Evolutionary conservation across 2,888 invertebrate species (phyloP).

Genomic region (Lagria hirta): DNA sequence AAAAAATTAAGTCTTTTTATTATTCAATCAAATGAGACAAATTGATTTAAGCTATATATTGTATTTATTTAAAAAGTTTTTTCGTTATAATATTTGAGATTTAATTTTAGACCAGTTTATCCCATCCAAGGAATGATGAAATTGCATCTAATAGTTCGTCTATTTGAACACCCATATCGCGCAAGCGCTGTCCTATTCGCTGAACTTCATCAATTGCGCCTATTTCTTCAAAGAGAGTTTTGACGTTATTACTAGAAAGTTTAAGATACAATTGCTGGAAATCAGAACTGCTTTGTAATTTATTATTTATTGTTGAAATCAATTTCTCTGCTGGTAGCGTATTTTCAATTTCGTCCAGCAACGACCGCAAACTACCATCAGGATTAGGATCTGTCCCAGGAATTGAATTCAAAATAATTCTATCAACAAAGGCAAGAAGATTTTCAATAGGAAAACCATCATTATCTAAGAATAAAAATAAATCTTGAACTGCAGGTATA

Average conservation of each 20-base stretch:
- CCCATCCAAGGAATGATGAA: slow-evolving; percentile 34
- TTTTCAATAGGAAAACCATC: slow-evolving; percentile 34
- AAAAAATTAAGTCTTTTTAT: no score
- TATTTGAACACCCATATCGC: slow-evolving; percentile 33
- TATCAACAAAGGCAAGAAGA: slow-evolving; percentile 9
- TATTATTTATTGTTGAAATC: slow-evolving; percentile 27
- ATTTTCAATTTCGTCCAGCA: slow-evolving; percentile 35
- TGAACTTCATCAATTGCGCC: slow-evolving; percentile 31
- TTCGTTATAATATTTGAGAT: no score
- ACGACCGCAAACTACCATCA: slow-evolving; percentile 10
- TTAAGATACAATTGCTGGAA: slow-evolving; percentile 34
- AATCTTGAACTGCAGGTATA: slow-evolving; percentile 28
- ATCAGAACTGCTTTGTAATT: slow-evolving; percentile 30
- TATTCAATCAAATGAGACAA: no score
- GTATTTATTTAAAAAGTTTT: no score
- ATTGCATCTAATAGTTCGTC: slow-evolving; percentile 22
- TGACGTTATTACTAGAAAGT: slow-evolving; percentile 31
- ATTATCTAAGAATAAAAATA: slow-evolving; percentile 29
- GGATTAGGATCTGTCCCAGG: slow-evolving; percentile 14
- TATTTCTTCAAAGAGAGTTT: slow-evolving; percentile 33
- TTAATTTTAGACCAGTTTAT: no score
- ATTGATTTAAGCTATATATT: no score
- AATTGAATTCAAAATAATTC: slow-evolving; percentile 13
- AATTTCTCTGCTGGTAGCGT: slow-evolving; percentile 32
- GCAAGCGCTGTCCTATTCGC: slow-evolving; percentile 26